Evolutionary conservation across 2,888 invertebrate genomes (phyloP), one percentile per base, ranked within the genome.

Genomic region (Apotomis turbidana): DNA sequence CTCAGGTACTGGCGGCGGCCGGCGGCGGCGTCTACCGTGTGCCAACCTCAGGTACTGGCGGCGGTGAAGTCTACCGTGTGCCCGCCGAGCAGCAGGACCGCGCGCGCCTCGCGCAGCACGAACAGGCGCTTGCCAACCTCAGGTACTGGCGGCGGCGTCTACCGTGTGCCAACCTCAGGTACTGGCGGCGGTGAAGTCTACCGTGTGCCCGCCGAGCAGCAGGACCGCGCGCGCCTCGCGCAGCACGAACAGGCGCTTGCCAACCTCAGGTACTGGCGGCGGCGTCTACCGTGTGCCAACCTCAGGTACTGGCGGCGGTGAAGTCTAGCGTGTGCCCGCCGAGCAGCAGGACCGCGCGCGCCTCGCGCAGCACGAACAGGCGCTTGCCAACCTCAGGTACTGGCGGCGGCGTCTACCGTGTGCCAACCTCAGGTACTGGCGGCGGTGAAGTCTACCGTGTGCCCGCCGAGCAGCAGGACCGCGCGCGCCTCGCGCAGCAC

Each of bases 381-480:
- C 12, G 10, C 38, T 58, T 1, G n/a, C 49, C 49, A 49, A 10
- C 10, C 49, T 49, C 49, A 49, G 49, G 49, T 49, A 49, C 49
- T 9, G 9, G 3, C 49, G 49, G 9, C 27, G 6, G 5, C 41
- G 41, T 6, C 41, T 8, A 41, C 41, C 41, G 5, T 41, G 41
- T 41, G 41, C 5, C 41, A 27, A 27, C 41, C 5, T 87, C 97
- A 97, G 61, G 96, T 98, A 77, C 92, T 97, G 77, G 96, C 96
- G 64, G 49, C 49, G 6, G 6, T 9, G 49, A 9, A 10, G 49
- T 9, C 49, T 49, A 49, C 3, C 49, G 44, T 49, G 9, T 10
- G 49, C 49, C 27, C 68, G 95, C 95, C 70, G 95, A 96, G 88
- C 90, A 96, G 81, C 96, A 96, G 84, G 95, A 95, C 85, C 95